These are phyloP conservation scores for Torymus tubicola DNA, from an alignment of 2,888 invertebrate genomes.

Conservation along the genomic window DNA sequence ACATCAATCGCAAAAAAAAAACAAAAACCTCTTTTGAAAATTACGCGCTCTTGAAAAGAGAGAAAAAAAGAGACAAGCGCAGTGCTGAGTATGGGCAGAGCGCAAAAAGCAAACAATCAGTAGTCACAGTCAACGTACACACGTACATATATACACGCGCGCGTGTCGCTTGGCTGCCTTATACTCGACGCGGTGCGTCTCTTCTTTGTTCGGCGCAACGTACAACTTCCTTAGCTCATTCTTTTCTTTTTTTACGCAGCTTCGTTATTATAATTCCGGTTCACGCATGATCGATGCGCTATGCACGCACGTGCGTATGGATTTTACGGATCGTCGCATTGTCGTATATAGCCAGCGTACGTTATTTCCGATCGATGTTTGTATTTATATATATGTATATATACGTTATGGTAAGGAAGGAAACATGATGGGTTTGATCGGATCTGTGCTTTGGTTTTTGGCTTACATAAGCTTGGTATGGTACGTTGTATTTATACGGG, in stretches of 20 bases:
- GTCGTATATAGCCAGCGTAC: slow-evolving; percentile 2
- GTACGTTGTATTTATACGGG: too few species aligned
- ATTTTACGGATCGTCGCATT: slow-evolving; percentile 11
- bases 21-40: slow-evolving; percentile 24
- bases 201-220: neutral
- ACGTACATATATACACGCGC: neutral
- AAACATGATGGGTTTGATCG: neutral
- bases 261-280: slow-evolving; percentile 36
- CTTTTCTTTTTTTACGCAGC: neutral
- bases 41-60: neutral
- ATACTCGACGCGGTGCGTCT: too few species aligned
- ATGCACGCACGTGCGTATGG: neutral
- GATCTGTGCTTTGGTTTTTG: slow-evolving; percentile 3
- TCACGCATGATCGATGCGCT: slow-evolving; percentile 32
- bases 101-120: slow-evolving; percentile 22
- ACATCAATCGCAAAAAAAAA: neutral
- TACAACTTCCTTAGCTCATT: slow-evolving; percentile 5
- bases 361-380: slow-evolving; percentile 24
- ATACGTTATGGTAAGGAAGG: too few species aligned
- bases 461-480: neutral
- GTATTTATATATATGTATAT: too few species aligned
- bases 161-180: slow-evolving; percentile 14
- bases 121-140: slow-evolving; percentile 16
- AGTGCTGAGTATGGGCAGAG: neutral
- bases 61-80: neutral